Base-by-base conservation (phyloP, 2,888 invertebrate genomes). In the Gisinianus flammeolus region DNA sequence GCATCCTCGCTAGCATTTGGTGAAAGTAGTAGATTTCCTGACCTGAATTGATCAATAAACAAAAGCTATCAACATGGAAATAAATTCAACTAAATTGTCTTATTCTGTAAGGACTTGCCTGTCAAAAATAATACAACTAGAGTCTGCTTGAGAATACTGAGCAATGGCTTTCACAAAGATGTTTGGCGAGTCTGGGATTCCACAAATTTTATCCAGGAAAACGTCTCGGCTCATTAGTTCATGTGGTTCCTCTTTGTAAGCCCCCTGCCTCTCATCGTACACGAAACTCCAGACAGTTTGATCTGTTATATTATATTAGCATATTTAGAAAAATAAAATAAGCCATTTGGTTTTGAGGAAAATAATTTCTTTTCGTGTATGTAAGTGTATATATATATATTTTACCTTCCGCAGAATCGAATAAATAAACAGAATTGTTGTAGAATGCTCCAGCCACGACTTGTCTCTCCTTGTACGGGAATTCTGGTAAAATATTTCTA, bases 281-380 rank as follows among this genome's bases (percentile, higher is more conserved):
- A 24, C 31, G 66, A 79, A 83, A 35, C 66, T 74, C 78, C 80
- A 81, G 0, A 82, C 79, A 54, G 74, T 79, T 81, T 83, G 82
- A 6, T 62, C 79, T 80, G 24, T 1, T 56, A 67, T 31, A 31
- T 24, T 19, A 19, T 54, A 30, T 4, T 10, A 35, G n/a, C 22
- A 74, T 16, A n/a, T n/a, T n/a, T n/a, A n/a, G 8, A 44, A 44
- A 44, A 44, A 10, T 44, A 10, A 44, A 16, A 10, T 44, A 10
- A 44, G 6, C 44, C 44, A 44, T 44, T 10, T 44, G 44, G 16
- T 16, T 44, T 44, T 44, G 8, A 44, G 8, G n/a, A n/a, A n/a
- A n/a, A n/a, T n/a, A n/a, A n/a, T n/a, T n/a, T n/a, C n/a, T n/a
- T n/a, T n/a, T n/a, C n/a, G n/a, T n/a, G n/a, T n/a, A 6, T 16